phyloP scores from a whole-genome alignment of 2,888 invertebrate genomes.

The Trachelus troglodyta region DNA sequence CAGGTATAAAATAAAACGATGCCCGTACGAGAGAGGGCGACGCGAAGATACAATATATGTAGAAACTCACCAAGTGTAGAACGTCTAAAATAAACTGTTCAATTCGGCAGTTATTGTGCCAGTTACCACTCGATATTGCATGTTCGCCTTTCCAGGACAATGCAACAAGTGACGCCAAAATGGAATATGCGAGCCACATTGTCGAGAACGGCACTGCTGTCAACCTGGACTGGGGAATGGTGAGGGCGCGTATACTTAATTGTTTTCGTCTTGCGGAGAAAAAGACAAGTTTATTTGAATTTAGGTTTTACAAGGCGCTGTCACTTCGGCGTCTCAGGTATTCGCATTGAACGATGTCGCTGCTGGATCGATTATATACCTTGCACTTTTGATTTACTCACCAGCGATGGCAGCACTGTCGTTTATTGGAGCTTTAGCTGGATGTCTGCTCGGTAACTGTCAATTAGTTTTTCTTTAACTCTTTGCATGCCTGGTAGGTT shows the following conservation, averaged over 20 bases:
- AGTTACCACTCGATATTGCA: not conserved
- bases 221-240: constrained; percentile 60
- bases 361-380: constrained; percentile 59
- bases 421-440: constrained; percentile 60
- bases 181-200: constrained; percentile 33
- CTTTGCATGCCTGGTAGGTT: too few species aligned
- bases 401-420: constrained; percentile 61
- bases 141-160: constrained; percentile 48
- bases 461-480: not conserved
- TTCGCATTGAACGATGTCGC: constrained; percentile 60
- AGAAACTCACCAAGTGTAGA: too few species aligned
- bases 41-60: too few species aligned
- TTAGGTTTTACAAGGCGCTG: constrained; percentile 62
- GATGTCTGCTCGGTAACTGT: constrained; percentile 60
- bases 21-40: too few species aligned
- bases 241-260: constrained; percentile 33
- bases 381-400: constrained; percentile 64
- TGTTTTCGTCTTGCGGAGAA: not conserved
- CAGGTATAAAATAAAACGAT: too few species aligned
- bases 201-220: constrained; percentile 34
- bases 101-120: too few species aligned
- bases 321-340: constrained; percentile 64
- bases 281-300: constrained; percentile 13
- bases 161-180: constrained; percentile 41
- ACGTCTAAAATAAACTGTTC: too few species aligned